Base-by-base conservation (phyloP, 2,797 vertebrate species). In the Eutrigla gurnardus region DNA sequence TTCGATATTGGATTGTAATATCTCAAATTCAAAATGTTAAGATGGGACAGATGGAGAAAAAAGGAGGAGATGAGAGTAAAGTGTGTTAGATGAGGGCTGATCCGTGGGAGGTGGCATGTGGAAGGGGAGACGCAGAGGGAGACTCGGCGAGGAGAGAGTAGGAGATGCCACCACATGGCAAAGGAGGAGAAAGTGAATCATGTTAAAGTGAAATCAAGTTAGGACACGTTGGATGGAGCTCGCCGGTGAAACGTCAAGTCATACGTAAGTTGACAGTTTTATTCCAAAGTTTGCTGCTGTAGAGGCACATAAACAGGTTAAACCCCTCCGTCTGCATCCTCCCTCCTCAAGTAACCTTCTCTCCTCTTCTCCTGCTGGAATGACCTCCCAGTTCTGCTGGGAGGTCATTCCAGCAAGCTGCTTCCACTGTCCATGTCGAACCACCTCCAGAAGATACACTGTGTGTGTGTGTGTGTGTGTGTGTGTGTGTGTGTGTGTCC, bases 351-450 rank as follows among this genome's bases (percentile, higher is more conserved):
- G 17, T 32, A 61, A 55, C 76, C 68, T 50, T 40, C 25, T 25
- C 25, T 25, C 1, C 47, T 25, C 62, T 71, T 49, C 69, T 32
- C 52, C 71, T 37, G 70, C 12, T 10, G 57, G 66, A 78, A 72
- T 73, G 75, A 77, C 83, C 65, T 81, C 62, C 47, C 65, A 70
- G 78, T 65, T 70, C 25, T 25, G n/a, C n/a, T n/a, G n/a, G n/a
- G n/a, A n/a, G n/a, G n/a, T n/a, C n/a, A n/a, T n/a, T n/a, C n/a
- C 85, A 83, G 70, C 79, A 77, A 75, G 74, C 82, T 62, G 57
- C 46, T 80, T 77, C 80, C 52, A 35, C 66, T 65, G 87, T 80
- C 88, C 59, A 83, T 75, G 80, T 72, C 79, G 67, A 86, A 58
- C 70, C 25, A 12, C 63, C 70, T 80, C 77, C 80, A 78, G 77